These are phyloP conservation scores for Patiria pectinifera DNA, from an alignment of 53 echinoderm and acorn worm species.

Conservation along the genomic window DNA sequence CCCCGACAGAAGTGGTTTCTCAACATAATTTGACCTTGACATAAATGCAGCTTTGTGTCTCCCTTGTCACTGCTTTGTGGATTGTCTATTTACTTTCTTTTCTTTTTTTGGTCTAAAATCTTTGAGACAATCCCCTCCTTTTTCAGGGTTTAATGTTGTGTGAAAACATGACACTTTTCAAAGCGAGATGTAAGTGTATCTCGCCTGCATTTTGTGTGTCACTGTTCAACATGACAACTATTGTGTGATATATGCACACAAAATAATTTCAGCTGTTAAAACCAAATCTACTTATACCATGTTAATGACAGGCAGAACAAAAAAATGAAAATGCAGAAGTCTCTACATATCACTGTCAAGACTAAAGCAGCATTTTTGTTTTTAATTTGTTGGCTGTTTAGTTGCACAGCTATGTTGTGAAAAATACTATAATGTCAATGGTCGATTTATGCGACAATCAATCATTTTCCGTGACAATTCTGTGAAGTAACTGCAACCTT, in stretches of 20 bases:
- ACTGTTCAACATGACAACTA: background rate
- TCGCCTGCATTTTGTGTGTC: background rate
- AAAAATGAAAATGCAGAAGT: background rate
- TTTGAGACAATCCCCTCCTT: background rate
- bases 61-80: too few species aligned
- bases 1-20: too few species aligned
- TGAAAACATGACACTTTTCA: background rate
- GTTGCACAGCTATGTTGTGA: background rate
- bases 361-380: background rate
- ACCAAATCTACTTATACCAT: background rate
- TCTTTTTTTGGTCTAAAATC: background rate
- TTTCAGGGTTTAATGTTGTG: background rate
- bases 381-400: background rate
- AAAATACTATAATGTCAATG: background rate
- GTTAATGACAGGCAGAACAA: background rate
- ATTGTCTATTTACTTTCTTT: too few species aligned
- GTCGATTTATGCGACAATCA: background rate
- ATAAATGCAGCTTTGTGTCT: too few species aligned
- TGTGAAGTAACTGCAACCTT: background rate
- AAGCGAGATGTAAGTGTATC: background rate
- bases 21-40: too few species aligned
- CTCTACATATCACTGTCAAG: background rate
- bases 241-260: background rate
- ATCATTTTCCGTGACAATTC: background rate
- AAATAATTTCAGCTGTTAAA: too few species aligned